Conservation (phyloP, 2,888 invertebrate genomes). For the Cheilosia impressa region DNA sequence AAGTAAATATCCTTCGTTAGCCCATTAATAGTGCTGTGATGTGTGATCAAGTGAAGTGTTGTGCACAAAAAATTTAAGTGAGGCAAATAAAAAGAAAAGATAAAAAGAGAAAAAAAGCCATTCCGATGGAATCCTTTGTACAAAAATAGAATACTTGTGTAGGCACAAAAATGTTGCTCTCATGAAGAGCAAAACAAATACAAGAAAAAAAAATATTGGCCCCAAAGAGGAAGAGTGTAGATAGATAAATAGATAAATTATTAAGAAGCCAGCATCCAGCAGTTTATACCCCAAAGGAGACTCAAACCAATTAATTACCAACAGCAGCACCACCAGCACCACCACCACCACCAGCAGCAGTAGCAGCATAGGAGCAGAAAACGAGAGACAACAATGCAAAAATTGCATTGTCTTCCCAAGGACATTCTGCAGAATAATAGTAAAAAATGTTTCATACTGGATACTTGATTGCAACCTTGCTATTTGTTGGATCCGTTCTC, state of each 20-base stretch:
- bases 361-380: slow-evolving; percentile 24
- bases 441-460: slow-evolving; percentile 77
- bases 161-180: slow-evolving; percentile 72
- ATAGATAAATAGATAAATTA: slow-evolving; percentile 73
- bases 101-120: slow-evolving; percentile 41
- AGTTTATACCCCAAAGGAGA: slow-evolving; percentile 67
- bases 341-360: slow-evolving; percentile 31
- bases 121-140: slow-evolving; percentile 65
- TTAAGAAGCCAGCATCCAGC: slow-evolving; percentile 57
- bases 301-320: slow-evolving; percentile 72
- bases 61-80: slow-evolving; percentile 11
- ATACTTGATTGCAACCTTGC: slow-evolving; percentile 77
- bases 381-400: slow-evolving; percentile 78
- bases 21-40: slow-evolving; percentile 54
- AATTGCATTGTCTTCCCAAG: slow-evolving; percentile 80
- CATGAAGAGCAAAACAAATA: slow-evolving; percentile 74
- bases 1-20: slow-evolving; percentile 38
- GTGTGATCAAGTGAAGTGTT: slow-evolving; percentile 56
- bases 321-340: slow-evolving; percentile 41
- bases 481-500: slow-evolving; percentile 72
- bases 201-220: slow-evolving; percentile 54
- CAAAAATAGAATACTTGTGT: slow-evolving; percentile 62
- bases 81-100: slow-evolving; percentile 13
- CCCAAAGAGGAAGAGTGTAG: slow-evolving; percentile 46
- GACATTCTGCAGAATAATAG: slow-evolving; percentile 79